Evolutionary conservation across 2,113 vertebrate genomes (phyloP), one percentile per base, ranked within the genome.

Genomic region (Hemibagrus wyckioides): DNA sequence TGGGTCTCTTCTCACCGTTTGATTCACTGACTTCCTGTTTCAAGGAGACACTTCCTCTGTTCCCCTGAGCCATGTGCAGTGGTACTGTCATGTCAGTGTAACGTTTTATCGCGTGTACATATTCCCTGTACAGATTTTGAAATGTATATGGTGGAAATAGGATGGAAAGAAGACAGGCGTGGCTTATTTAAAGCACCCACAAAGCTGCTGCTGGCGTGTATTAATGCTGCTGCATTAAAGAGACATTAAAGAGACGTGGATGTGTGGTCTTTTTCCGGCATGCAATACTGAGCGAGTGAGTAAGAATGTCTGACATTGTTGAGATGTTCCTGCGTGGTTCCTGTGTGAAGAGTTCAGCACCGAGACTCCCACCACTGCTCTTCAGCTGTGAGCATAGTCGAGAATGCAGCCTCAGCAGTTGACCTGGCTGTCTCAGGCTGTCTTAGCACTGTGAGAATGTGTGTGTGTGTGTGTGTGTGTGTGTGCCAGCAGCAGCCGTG

Each of bases 381-480:
- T 85, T 86, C 79, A 84, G 25, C 80, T 84, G 83, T 88, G 80
- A 86, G 76, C 71, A 80, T 41, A 88, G 88, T 50, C 82, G 41
- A 69, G 30, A 89, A 82, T 89, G 88, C 85, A 82, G 56, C 63
- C 81, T 73, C 87, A 89, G 83, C 85, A 71, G 80, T 69, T 86
- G 79, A 89, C 71, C 54, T 39, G 15, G 23, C n/a, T 36, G 39
- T 76, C 81, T 81, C 71, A 54, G 15, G n/a, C 30, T 67, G 67
- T 39, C n/a, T n/a, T n/a, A n/a, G 67, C 39, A 33, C n/a, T 75
- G 71, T 28, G 39, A 14, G 44, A n/a, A 44, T 77, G 25, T 77
- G 75, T 76, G 73, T 76, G 44, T 76, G 76, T 79, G 75, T 52
- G 75, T 52, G 48, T 79, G 48, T 54, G 50, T 75, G 39, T 75